A percentile compares a stretch with the other conserved stretches of the same genome.
Conservation (phyloP, 2,888 invertebrate genomes). For the Cryptus viduatorius region DNA sequence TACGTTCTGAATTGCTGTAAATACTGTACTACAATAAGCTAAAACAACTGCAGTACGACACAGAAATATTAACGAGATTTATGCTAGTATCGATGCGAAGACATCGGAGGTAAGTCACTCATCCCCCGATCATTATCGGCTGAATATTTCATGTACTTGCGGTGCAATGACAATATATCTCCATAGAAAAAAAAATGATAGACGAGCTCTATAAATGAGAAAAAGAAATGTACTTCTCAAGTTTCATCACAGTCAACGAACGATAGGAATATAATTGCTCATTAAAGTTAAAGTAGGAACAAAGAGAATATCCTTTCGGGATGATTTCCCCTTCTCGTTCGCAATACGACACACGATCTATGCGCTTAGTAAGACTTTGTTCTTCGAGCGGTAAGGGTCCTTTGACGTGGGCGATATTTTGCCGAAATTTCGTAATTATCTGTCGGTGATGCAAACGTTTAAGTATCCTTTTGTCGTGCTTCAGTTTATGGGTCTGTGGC, state of each 20-base stretch:
- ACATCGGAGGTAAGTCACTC: background rate
- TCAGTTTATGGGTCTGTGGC: conserved; percentile 50
- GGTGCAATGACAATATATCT: background rate
- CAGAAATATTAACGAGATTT: background rate
- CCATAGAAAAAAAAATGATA: background rate
- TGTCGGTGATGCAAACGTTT: background rate
- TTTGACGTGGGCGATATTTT: background rate
- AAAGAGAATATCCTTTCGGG: no score
- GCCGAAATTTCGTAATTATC: background rate
- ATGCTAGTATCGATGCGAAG: background rate
- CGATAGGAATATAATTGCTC: no score
- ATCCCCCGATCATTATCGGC: background rate
- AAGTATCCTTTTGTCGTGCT: background rate
- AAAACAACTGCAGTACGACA: background rate
- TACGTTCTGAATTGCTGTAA: no score
- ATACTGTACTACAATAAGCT: no score
- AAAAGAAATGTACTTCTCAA: no score
- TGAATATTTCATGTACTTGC: background rate
- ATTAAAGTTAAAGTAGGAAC: no score
- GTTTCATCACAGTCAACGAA: no score
- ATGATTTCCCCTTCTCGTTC: background rate
- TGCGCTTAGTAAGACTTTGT: background rate
- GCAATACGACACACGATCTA: background rate
- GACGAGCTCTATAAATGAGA: background rate
- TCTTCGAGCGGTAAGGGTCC: background rate